A percentile compares a stretch with the other conserved stretches of the same genome.
These are phyloP conservation scores for Crossocerus cetratus DNA, from an alignment of 2,888 invertebrate genomes.

Conservation along the genomic window DNA sequence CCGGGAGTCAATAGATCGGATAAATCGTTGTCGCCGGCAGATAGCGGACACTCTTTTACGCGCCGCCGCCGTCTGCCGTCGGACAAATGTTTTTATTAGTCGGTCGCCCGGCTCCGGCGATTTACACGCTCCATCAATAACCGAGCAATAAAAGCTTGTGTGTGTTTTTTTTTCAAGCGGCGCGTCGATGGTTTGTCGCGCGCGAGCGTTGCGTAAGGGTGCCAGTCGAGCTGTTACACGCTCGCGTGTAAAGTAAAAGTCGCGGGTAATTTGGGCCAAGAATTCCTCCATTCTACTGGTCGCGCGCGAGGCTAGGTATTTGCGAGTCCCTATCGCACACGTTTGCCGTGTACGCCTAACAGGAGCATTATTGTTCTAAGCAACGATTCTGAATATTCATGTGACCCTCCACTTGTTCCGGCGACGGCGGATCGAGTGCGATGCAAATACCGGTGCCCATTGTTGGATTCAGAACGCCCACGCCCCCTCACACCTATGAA, in stretches of 20 bases:
- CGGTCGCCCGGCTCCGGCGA: not conserved
- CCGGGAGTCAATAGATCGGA: conserved; percentile 1
- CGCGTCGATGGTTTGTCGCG: not conserved
- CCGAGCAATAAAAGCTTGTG: not conserved
- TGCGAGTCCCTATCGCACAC: not conserved
- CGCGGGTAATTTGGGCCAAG: no score
- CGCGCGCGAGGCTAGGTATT: not conserved
- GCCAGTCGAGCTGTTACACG: no score
- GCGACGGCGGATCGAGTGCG: conserved; percentile 18
- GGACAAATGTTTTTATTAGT: not conserved
- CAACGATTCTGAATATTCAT: conserved; percentile 55
- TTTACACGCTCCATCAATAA: not conserved
- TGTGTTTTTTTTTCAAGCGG: not conserved
- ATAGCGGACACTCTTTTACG: no score
- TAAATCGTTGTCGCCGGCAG: not conserved
- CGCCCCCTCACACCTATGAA: conserved; percentile 33
- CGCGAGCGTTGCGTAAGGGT: no score
- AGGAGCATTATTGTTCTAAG: conserved; percentile 52
- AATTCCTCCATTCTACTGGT: not conserved
- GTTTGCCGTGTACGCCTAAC: conserved; percentile 27
- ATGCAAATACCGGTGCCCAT: conserved; percentile 40
- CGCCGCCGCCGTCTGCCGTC: not conserved
- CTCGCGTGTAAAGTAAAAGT: no score
- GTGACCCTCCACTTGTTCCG: conserved; percentile 32
- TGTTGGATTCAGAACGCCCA: conserved; percentile 37